A percentile compares a stretch with the other conserved stretches of the same genome.
phyloP scores from a whole-genome alignment of 2,113 vertebrate genomes.

The Stercorarius parasiticus region DNA sequence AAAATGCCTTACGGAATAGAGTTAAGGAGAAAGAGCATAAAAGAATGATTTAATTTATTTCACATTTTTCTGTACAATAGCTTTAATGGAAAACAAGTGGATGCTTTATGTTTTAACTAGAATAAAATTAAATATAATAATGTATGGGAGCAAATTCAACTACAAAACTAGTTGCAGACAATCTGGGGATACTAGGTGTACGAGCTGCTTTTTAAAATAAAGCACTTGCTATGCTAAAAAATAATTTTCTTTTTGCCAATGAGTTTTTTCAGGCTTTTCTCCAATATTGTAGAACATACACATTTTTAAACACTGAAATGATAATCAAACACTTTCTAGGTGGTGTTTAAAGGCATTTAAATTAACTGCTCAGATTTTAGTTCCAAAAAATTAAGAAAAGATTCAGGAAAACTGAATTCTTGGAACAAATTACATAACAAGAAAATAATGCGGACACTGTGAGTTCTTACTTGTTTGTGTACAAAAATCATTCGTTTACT shows the following conservation, averaged over 20 bases:
- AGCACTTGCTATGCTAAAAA: neutral
- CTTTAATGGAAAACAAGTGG: constrained; percentile 52
- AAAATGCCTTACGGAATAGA: neutral
- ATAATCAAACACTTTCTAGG: neutral
- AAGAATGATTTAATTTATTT: constrained; percentile 28
- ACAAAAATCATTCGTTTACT: neutral
- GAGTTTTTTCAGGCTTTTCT: neutral
- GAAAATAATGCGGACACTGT: neutral
- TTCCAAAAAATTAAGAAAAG: neutral
- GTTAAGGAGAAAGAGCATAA: constrained; percentile 16
- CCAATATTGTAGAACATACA: neutral
- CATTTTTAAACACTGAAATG: neutral
- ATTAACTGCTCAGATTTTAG: neutral
- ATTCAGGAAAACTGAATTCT: neutral
- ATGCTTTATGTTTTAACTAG: constrained; percentile 7
- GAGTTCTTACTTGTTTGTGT: neutral
- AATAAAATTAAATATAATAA: constrained; percentile 35
- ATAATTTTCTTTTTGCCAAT: neutral
- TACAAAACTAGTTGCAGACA: neutral
- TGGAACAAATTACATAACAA: neutral
- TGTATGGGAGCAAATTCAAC: neutral
- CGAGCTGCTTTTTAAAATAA: neutral
- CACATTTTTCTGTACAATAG: constrained; percentile 8
- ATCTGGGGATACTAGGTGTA: neutral
- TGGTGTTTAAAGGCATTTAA: neutral